These are phyloP conservation scores for Andrena dorsata DNA, from an alignment of 2,888 invertebrate species.

Conservation along the genomic window DNA sequence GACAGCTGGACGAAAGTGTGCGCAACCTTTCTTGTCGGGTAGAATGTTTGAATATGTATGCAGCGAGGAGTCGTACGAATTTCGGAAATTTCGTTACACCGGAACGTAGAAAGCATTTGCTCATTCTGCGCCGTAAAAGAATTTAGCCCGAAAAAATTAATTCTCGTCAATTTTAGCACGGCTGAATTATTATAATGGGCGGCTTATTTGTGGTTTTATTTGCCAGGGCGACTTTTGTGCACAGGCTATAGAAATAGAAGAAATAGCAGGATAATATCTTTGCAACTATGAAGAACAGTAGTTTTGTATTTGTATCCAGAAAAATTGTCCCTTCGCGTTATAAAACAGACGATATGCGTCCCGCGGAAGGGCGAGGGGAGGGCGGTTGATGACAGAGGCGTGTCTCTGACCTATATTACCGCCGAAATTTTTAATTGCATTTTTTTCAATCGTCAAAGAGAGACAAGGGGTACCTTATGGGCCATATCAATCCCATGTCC, in stretches of 20 bases:
- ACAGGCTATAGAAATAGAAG: too few species aligned
- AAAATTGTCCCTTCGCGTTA: too few species aligned
- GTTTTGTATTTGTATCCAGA: too few species aligned
- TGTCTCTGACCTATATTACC: conserved; percentile 70
- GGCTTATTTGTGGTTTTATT: background rate
- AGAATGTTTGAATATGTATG: conserved; percentile 35
- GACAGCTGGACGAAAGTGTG: conserved; percentile 28
- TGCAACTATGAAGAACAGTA: too few species aligned
- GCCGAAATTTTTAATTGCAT: conserved; percentile 73
- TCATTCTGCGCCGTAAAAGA: background rate
- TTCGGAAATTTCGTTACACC: background rate
- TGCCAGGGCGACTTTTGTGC: too few species aligned
- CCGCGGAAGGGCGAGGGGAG: background rate
- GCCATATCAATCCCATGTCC: conserved; percentile 48
- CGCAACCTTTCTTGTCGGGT: conserved; percentile 24
- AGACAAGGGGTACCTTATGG: conserved; percentile 61
- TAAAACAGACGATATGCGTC: background rate
- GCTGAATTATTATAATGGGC: background rate
- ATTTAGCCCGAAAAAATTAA: background rate
- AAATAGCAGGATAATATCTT: too few species aligned
- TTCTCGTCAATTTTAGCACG: background rate
- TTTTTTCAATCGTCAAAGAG: conserved; percentile 68
- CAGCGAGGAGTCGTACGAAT: background rate
- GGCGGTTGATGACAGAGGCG: conserved; percentile 30
- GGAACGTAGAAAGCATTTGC: background rate